Percentiles rank a stretch among this genome's conserved stretches.
Evolutionary conservation across 64 coral and sea anemone species (phyloP).

Genomic region (Dendrophyllia cribrosa): DNA sequence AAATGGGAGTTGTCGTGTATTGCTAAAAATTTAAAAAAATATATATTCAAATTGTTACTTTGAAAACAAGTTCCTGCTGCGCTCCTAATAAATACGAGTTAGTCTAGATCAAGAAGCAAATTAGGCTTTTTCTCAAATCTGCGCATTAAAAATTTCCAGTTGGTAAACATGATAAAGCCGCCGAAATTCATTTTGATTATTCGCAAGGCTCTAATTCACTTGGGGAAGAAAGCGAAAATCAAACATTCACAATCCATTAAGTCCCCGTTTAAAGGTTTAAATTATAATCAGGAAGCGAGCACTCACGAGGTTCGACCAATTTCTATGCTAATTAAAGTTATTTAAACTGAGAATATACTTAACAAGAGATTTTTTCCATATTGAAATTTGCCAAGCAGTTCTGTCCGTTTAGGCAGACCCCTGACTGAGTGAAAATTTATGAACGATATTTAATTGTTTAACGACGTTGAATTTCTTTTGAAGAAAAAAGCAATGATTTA

Average conservation of each 20-base stretch:
- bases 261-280: conserved; percentile 43
- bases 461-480: background rate
- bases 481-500: conserved; percentile 39
- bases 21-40: conserved; percentile 4
- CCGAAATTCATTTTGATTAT: conserved; percentile 15
- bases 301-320: conserved; percentile 43
- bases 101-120: background rate
- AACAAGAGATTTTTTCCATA: conserved; percentile 38
- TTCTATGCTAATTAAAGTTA: conserved; percentile 89
- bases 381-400: background rate
- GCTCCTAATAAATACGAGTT: conserved; percentile 5
- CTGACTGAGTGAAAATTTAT: conserved; percentile 35
- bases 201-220: conserved; percentile 31
- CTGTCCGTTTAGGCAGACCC: conserved; percentile 9
- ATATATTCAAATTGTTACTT: background rate
- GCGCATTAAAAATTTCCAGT: background rate
- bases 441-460: conserved; percentile 36
- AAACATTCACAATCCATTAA: conserved; percentile 36
- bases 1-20: background rate
- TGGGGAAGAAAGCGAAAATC: conserved; percentile 27
- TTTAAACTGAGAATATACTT: conserved; percentile 65
- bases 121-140: background rate
- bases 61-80: conserved; percentile 10
- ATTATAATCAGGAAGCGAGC: conserved; percentile 48
- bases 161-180: background rate